A percentile compares a stretch with the other conserved stretches of the same genome.
These are phyloP conservation scores for Lithophane ornitopus DNA, from an alignment of 2,888 invertebrate genomes.

Conservation along the genomic window DNA sequence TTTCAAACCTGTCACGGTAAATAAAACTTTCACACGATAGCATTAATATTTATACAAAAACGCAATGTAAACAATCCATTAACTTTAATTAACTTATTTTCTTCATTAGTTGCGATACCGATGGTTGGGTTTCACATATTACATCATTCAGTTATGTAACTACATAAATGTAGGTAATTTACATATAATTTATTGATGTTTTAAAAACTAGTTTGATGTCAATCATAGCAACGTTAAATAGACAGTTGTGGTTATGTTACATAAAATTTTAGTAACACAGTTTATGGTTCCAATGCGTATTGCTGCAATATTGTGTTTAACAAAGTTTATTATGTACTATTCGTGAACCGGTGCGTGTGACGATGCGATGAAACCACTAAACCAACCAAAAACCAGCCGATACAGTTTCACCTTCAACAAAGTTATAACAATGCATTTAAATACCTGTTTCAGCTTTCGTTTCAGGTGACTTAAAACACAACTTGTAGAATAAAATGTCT, in stretches of 20 bases:
- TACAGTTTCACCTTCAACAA: conserved; percentile 1
- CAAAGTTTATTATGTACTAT: conserved; percentile 12
- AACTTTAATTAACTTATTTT: conserved; percentile 43
- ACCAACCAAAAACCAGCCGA: conserved; percentile 4
- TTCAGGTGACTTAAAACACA: neutral
- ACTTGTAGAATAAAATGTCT: neutral
- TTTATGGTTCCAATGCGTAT: neutral
- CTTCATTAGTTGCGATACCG: conserved; percentile 14
- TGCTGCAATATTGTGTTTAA: conserved; percentile 9
- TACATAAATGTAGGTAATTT: conserved; percentile 37
- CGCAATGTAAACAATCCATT: conserved; percentile 37
- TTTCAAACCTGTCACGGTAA: conserved; percentile 7
- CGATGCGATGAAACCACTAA: neutral
- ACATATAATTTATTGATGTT: conserved; percentile 30
- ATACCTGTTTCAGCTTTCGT: neutral
- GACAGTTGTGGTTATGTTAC: conserved; percentile 34
- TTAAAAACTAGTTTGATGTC: conserved; percentile 45
- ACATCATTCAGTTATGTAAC: conserved; percentile 56
- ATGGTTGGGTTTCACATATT: conserved; percentile 44
- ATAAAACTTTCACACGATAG: conserved; percentile 51
- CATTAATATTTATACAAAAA: conserved; percentile 47
- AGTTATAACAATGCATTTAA: conserved; percentile 20
- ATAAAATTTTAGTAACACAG: conserved; percentile 23
- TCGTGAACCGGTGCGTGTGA: neutral
- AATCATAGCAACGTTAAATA: conserved; percentile 27